phyloP scores from a whole-genome alignment of 2,888 invertebrate genomes.

The Scaeva pyrastri region DNA sequence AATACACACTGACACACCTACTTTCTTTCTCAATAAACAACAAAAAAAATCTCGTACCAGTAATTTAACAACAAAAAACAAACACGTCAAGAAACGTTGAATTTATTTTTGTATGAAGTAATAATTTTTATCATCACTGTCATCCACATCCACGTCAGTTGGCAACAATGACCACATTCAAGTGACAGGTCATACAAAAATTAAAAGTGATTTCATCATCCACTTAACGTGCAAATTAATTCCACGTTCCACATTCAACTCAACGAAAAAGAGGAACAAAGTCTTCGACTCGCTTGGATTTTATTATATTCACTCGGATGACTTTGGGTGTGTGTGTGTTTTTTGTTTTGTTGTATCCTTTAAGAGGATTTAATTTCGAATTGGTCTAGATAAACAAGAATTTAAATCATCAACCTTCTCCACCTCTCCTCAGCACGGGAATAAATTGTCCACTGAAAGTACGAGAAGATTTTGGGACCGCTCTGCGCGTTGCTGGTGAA shows the following conservation, averaged over 20 bases:
- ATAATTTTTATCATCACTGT: background rate
- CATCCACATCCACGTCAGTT: background rate
- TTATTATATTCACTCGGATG: constrained; percentile 21
- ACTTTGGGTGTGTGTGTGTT: constrained; percentile 21
- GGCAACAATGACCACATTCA: constrained; percentile 11
- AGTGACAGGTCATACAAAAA: constrained; percentile 11
- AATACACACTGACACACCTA: constrained; percentile 18
- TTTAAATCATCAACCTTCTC: constrained; percentile 46
- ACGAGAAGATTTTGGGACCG: background rate
- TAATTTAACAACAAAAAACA: background rate
- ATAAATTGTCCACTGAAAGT: constrained; percentile 27
- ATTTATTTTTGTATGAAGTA: background rate
- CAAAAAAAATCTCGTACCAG: background rate
- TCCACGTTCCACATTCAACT: background rate
- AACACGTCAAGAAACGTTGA: constrained; percentile 5
- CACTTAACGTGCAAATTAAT: constrained; percentile 35
- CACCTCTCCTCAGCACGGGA: background rate
- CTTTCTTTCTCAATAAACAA: background rate
- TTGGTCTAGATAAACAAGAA: constrained; percentile 63
- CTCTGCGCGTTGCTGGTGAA: no score
- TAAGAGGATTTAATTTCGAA: constrained; percentile 53
- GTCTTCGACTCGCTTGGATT: constrained; percentile 5
- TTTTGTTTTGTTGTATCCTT: constrained; percentile 42
- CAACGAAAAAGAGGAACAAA: background rate
- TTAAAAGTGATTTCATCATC: constrained; percentile 48